Conservation (phyloP, 2,888 invertebrate genomes). For the Mythimna impura region DNA sequence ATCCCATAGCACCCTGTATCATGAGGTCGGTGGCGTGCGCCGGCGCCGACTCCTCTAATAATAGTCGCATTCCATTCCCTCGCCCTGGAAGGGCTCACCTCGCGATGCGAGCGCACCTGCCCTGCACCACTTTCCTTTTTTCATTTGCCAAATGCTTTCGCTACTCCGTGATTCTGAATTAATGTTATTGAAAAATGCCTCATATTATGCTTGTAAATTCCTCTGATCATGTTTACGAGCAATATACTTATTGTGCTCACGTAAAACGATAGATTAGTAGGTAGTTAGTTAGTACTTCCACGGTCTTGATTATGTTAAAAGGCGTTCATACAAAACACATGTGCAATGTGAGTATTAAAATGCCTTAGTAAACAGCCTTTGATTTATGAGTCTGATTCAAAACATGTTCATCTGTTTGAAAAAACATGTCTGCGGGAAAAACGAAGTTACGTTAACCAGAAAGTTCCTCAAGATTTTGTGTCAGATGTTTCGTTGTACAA, state of each 20-base stretch:
- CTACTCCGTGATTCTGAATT: slow-evolving; percentile 63
- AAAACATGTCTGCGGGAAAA: slow-evolving; percentile 1
- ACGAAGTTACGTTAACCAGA: slow-evolving; percentile 17
- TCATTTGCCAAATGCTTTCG: slow-evolving; percentile 80
- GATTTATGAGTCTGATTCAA: slow-evolving; percentile 21
- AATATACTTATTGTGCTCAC: slow-evolving; percentile 30
- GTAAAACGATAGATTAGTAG: slow-evolving; percentile 27
- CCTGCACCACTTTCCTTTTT: slow-evolving; percentile 83
- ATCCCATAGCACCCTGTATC: slow-evolving; percentile 72
- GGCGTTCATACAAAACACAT: slow-evolving; percentile 26
- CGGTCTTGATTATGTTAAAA: slow-evolving; percentile 23
- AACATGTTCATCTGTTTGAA: slow-evolving; percentile 3
- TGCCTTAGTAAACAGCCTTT: slow-evolving; percentile 19
- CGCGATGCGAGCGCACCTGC: slow-evolving; percentile 80
- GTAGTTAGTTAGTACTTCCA: slow-evolving; percentile 11
- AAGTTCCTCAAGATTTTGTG: slow-evolving; percentile 35
- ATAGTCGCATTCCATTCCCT: slow-evolving; percentile 86
- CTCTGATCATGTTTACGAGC: slow-evolving; percentile 38
- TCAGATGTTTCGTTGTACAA: slow-evolving; percentile 51
- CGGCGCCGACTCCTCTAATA: slow-evolving; percentile 86
- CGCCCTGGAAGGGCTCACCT: slow-evolving; percentile 76
- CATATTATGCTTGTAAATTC: slow-evolving; percentile 26
- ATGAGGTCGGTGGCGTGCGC: slow-evolving; percentile 78
- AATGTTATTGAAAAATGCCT: slow-evolving; percentile 58
- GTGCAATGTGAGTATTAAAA: slow-evolving; percentile 27